These are phyloP conservation scores for Ormyrus nitidulus DNA, from an alignment of 2,888 invertebrate species.

Conservation along the genomic window DNA sequence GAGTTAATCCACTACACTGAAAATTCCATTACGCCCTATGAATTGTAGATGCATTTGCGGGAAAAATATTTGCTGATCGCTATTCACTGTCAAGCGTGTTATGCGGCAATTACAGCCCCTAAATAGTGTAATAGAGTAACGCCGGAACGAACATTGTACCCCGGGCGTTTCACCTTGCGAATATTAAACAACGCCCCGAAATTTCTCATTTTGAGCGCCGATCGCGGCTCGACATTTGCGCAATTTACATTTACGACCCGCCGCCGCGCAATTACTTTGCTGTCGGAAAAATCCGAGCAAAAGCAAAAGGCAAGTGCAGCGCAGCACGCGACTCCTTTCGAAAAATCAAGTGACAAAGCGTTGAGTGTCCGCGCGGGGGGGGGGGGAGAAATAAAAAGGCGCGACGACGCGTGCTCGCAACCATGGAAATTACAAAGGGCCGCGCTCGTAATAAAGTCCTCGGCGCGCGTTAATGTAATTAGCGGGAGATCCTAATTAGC, in stretches of 20 bases:
- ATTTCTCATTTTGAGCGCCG: conserved; percentile 1
- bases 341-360: too few species aligned
- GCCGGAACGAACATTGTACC: neutral
- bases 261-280: too few species aligned
- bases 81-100: conserved; percentile 26
- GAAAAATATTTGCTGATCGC: conserved; percentile 3
- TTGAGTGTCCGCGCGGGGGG: too few species aligned
- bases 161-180: neutral
- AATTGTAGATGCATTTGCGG: too few species aligned
- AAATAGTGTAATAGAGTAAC: conserved; percentile 25
- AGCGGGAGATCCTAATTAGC: conserved; percentile 48
- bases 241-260: neutral
- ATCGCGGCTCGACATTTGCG: conserved; percentile 1
- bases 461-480: conserved; percentile 37
- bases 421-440: conserved; percentile 2
- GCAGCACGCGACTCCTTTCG: too few species aligned
- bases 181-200: conserved; percentile 14
- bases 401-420: neutral
- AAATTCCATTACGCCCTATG: too few species aligned
- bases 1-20: too few species aligned
- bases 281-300: too few species aligned
- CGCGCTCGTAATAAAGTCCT: conserved; percentile 23
- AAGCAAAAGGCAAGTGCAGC: too few species aligned
- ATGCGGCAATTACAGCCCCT: conserved; percentile 9
- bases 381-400: neutral